Evolutionary conservation across 1,140 invertebrate genomes (phyloP), one percentile per base, ranked within the genome.

Genomic region (Steinernema khuongi): DNA sequence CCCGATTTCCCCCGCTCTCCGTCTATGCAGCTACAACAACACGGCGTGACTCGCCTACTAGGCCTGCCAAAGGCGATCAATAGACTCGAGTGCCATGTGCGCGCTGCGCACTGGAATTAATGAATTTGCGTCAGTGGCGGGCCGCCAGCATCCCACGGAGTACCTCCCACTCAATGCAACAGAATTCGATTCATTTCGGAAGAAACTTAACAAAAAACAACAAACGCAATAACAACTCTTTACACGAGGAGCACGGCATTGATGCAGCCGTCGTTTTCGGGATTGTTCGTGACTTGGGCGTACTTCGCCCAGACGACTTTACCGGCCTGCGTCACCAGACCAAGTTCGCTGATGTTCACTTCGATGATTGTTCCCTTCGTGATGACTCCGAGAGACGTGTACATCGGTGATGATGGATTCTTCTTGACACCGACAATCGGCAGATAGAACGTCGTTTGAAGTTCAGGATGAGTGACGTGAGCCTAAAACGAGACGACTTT

Each of bases 301-400:
- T 97, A 99, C 90, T 99, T 99, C 77, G 96, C 97, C 96, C 96
- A 99, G 0, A 99, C 93, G 75, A 99, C 94, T 91, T 99, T 99
- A 72, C 97, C 97, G 33, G 92, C 92, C 86, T 97, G 94, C 11
- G 96, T 99, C 0, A 99, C 97, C 60, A 99, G 88, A 88, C 97
- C 97, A 66, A 99, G 88, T 88, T 99, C 97, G 68, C 94, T 96
- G 79, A 99, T 94, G 86, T 99, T 99, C 0, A 99, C 92, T 90
- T 97, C 94, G 76, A 97, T 92, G 0, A 97, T 90, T 1, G 94
- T 97, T 82, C 94, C 94, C 88, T 99, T 99, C 0, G 97, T 99
- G 32, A 99, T 97, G 0, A 99, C 96, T 28, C 97, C 97, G 50
- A 99, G 88, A 73, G 91, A 92, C 31, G 97, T 99, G 84, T 94